Conservation (phyloP, 2,888 invertebrate genomes). For the Tachystola acroxantha region DNA sequence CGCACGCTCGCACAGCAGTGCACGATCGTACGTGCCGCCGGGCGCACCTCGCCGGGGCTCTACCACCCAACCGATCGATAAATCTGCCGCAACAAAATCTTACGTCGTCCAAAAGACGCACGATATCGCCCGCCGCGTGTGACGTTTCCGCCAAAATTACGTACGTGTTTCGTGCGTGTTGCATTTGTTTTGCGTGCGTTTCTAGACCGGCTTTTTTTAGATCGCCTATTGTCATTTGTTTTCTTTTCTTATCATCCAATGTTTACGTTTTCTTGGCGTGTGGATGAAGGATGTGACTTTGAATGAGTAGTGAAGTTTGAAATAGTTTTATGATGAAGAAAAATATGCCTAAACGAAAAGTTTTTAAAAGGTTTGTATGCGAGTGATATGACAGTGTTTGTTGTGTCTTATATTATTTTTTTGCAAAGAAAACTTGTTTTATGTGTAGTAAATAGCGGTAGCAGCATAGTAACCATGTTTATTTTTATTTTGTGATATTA, state of each 20-base stretch:
- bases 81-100: slow-evolving; percentile 3
- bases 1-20: slow-evolving; percentile 42
- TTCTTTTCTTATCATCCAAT: slow-evolving; percentile 1
- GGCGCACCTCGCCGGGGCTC: slow-evolving; percentile 35
- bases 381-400: no score
- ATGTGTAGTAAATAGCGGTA: no score
- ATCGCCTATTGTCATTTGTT: slow-evolving; percentile 1
- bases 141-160: slow-evolving; percentile 40
- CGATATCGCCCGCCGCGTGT: slow-evolving; percentile 17
- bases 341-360: no score
- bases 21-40: slow-evolving; percentile 51
- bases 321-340: no score
- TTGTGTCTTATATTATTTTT: no score
- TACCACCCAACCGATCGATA: slow-evolving; percentile 24
- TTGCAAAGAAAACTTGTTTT: no score
- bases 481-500: no score
- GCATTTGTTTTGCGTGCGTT: slow-evolving; percentile 4
- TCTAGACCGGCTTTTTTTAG: slow-evolving; percentile 4
- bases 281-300: no score
- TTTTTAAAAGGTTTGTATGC: no score
- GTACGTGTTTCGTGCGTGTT: slow-evolving; percentile 27
- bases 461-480: no score
- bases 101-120: slow-evolving; percentile 1
- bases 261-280: not conserved
- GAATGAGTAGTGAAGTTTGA: no score